Base-by-base conservation (phyloP, 2,888 invertebrate species). In the Hyles lineata region DNA sequence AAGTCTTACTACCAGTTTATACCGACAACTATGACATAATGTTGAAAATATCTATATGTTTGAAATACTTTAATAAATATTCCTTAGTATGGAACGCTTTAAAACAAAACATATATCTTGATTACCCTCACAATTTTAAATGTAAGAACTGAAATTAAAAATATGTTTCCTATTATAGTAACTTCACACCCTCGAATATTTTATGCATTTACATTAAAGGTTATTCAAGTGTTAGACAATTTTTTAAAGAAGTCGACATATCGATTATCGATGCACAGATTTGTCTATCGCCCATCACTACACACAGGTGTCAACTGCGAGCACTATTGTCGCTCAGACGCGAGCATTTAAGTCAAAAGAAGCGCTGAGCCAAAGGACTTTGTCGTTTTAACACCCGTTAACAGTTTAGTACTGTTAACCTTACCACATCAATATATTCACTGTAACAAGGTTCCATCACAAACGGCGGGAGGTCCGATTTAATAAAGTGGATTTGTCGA, bases 401-500 rank as follows among this genome's bases (percentile, higher is more conserved):
- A 89, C 79, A 77, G 85, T 86, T 86, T 82, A 87, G 78, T 85
- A 79, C 83, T 79, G 79, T 80, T 77, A 82, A 83, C 83, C 80
- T 81, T 78, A 76, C 81, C 80, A 75, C 82, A 78, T 79, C 80
- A 79, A 79, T 73, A 73, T 77, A 82, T 78, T 84, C 79, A 89
- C 79, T 84, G 77, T 78, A 92, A 92, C 89, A 93, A 83, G 87
- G 93, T 92, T 87, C 87, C 81, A 87, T 82, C 78, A 80, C 75
- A 80, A 83, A 75, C 92, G 89, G 89, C 91, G 91, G 93, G 93
- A 87, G 92, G 91, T 92, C 92, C 84, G 80, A 87, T 86, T 90
- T 92, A 92, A 91, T 93, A 92, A 92, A 92, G 92, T 91, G 92
- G 92, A 91, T 92, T 92, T 92, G 93, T 92, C 92, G 93, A 93